Conservation (phyloP, 2,113 vertebrate species). For the Dicaeum eximium region DNA sequence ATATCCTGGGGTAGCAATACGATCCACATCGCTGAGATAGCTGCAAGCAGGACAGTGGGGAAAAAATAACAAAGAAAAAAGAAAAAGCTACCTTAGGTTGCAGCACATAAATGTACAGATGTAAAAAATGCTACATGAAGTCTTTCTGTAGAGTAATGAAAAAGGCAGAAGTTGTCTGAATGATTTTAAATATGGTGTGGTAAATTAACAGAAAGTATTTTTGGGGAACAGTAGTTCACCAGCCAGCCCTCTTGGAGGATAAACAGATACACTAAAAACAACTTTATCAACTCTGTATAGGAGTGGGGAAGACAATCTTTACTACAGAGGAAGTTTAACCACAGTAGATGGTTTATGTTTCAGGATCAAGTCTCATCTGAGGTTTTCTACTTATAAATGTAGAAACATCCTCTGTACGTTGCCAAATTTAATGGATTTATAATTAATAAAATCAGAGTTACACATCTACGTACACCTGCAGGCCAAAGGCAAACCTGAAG, state of each 20-base stretch:
- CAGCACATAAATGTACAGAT: background rate
- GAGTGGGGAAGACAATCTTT: background rate
- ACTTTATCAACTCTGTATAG: background rate
- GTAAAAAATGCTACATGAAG: background rate
- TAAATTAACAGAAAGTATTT: background rate
- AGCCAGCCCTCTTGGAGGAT: background rate
- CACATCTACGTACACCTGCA: background rate
- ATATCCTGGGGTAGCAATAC: conserved; percentile 82
- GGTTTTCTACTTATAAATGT: background rate
- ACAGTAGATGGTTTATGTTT: background rate
- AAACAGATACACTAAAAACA: background rate
- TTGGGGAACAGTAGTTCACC: background rate
- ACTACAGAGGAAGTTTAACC: background rate
- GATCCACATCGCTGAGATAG: conserved; percentile 89
- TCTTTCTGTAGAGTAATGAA: background rate
- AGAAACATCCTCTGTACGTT: background rate
- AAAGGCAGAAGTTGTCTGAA: background rate
- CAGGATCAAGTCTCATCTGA: background rate
- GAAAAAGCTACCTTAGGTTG: background rate
- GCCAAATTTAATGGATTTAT: background rate
- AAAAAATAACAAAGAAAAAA: background rate
- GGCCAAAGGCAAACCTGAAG: background rate
- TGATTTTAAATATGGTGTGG: background rate
- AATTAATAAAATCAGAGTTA: background rate
- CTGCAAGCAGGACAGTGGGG: conserved; percentile 65